phyloP scores from a whole-genome alignment of 1,140 invertebrate genomes.

The Metopolophium dirhodum region DNA sequence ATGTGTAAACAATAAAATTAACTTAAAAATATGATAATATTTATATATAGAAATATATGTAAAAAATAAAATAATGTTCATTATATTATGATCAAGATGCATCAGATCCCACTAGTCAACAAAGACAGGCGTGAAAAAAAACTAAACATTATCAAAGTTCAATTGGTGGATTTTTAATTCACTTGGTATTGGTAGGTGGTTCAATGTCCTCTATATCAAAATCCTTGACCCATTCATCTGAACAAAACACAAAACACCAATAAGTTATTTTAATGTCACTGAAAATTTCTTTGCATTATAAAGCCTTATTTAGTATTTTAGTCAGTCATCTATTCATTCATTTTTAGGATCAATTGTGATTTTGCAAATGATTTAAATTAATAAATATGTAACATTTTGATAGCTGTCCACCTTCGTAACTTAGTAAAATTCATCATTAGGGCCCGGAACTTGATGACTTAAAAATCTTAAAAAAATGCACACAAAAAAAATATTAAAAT shows the following conservation, averaged over 20 bases:
- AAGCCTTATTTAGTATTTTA: background rate
- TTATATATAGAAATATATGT: constrained; percentile 32
- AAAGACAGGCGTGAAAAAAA: background rate
- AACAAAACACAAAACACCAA: constrained; percentile 58
- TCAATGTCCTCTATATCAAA: constrained; percentile 61
- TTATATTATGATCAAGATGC: background rate
- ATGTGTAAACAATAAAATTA: constrained; percentile 46
- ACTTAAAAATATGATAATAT: constrained; percentile 44
- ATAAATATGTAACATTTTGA: constrained; percentile 16
- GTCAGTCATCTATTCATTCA: background rate
- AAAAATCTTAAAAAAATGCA: no score
- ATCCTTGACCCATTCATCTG: constrained; percentile 61
- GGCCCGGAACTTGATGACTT: no score
- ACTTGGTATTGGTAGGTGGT: constrained; percentile 26
- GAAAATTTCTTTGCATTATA: background rate
- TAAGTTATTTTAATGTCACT: background rate
- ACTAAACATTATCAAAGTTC: constrained; percentile 19
- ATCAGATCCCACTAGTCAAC: background rate
- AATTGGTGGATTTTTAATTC: background rate
- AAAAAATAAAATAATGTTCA: constrained; percentile 20
- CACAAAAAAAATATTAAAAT: no score
- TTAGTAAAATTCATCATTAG: background rate
- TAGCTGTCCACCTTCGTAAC: background rate
- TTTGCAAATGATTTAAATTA: background rate
- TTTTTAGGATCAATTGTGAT: no score